phyloP scores from a whole-genome alignment of 2,888 invertebrate species.

The Rotaria magnacalcarata region DNA sequence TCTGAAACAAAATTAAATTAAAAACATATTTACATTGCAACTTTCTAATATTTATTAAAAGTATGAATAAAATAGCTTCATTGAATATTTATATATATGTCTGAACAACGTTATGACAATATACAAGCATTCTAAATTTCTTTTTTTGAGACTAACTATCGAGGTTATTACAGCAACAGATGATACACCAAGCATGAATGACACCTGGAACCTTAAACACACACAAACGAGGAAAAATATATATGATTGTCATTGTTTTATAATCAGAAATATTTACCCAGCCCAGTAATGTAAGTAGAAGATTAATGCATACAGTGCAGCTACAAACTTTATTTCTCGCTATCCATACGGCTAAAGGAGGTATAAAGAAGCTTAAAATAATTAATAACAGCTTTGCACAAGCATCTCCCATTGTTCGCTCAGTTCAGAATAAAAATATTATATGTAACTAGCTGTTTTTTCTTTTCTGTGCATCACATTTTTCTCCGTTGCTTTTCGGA shows the following conservation, averaged over 20 bases:
- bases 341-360: conserved; percentile 21
- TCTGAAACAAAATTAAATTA: no score
- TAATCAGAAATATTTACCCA: not conserved
- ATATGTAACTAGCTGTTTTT: not conserved
- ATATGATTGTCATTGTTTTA: not conserved
- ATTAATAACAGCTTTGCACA: not conserved
- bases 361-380: not conserved
- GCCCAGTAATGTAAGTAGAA: not conserved
- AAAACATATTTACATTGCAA: no score
- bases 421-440: not conserved
- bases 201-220: not conserved
- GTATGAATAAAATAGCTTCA: not conserved
- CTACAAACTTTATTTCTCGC: conserved; percentile 15
- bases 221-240: not conserved
- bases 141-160: not conserved
- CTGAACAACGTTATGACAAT: not conserved
- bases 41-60: no score
- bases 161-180: conserved; percentile 14
- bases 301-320: not conserved
- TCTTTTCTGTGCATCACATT: not conserved
- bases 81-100: not conserved
- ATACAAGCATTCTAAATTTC: not conserved
- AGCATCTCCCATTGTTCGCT: not conserved
- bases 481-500: not conserved
- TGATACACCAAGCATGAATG: conserved; percentile 16